phyloP scores from a whole-genome alignment of 1,140 invertebrate genomes.

The Platyscapa corneri region DNA sequence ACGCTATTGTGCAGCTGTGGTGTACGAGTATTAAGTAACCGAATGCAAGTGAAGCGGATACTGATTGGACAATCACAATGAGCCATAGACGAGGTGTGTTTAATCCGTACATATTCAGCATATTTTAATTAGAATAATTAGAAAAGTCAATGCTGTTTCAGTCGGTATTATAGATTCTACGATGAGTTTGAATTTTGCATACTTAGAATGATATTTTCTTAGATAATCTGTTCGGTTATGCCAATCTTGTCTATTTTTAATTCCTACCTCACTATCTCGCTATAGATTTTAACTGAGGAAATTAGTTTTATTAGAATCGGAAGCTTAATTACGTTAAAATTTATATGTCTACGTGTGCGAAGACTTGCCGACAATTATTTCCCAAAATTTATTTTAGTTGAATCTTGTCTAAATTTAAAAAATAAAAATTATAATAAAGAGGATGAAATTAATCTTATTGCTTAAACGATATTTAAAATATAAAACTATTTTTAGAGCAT shows the following conservation, averaged over 20 bases:
- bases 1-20: background rate
- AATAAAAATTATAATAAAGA: too few relatives aligned
- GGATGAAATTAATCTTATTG: too few relatives aligned
- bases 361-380: too few relatives aligned
- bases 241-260: background rate
- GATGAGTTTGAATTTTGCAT: background rate
- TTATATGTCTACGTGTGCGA: too few relatives aligned
- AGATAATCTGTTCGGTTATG: background rate
- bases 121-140: background rate
- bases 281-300: background rate
- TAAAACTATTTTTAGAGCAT: too few relatives aligned
- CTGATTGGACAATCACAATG: background rate
- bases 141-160: background rate
- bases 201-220: background rate
- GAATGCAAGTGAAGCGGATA: background rate
- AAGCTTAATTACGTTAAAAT: background rate
- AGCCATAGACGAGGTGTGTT: too few relatives aligned
- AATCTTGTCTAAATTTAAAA: too few relatives aligned
- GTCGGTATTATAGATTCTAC: background rate
- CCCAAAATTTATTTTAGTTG: too few relatives aligned
- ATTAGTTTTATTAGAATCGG: background rate
- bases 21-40: too few relatives aligned
- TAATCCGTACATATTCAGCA: too few relatives aligned
- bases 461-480: too few relatives aligned
- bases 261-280: background rate